Evolutionary conservation across 2,113 vertebrate genomes (phyloP).

Genomic region (Mormyrus iriodes): DNA sequence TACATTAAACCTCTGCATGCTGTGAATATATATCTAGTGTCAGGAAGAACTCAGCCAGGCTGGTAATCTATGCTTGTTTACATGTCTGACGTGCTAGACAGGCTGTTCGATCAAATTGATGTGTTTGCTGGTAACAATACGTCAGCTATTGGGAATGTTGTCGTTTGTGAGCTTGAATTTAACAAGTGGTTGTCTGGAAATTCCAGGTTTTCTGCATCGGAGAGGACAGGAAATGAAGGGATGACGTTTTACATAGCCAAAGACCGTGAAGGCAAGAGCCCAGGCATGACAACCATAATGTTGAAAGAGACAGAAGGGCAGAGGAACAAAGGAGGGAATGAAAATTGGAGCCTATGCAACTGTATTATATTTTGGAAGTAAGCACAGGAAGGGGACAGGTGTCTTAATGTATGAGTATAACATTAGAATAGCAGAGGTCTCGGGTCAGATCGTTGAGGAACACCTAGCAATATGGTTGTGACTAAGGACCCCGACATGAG

Average conservation of each 20-base stretch:
- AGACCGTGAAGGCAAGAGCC: neutral
- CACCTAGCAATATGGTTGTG: neutral
- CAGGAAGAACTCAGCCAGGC: constrained; percentile 5
- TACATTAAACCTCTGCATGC: neutral
- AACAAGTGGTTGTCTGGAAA: neutral
- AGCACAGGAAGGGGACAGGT: neutral
- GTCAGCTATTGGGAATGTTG: neutral
- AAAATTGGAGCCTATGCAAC: neutral
- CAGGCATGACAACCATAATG: neutral
- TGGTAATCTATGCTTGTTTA: constrained; percentile 2
- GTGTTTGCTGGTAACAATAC: neutral
- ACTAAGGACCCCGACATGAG: neutral
- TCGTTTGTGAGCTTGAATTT: neutral
- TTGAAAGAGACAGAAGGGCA: neutral
- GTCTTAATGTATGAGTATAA: neutral
- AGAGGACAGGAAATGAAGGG: neutral
- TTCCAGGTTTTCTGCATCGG: neutral
- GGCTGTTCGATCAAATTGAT: neutral
- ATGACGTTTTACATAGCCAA: neutral
- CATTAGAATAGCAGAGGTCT: neutral
- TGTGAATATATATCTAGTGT: neutral
- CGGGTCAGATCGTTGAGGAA: neutral
- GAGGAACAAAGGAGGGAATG: neutral
- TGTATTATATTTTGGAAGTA: neutral
- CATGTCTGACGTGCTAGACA: neutral